Evolutionary conservation across 2,797 vertebrate species (phyloP), one percentile per base, ranked within the genome.

Genomic region (Prunella strophiata): DNA sequence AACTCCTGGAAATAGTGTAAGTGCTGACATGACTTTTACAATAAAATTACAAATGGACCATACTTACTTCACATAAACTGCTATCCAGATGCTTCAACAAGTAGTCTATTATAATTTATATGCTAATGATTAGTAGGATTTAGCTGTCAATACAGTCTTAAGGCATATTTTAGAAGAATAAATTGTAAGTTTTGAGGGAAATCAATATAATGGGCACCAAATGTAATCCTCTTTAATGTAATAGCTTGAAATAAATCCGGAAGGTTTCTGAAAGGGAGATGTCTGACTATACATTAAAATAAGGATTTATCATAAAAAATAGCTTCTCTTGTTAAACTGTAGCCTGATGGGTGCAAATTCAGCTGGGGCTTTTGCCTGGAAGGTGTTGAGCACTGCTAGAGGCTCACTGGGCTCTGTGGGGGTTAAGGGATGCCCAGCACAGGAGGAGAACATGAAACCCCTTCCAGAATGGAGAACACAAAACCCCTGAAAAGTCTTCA

Each of bases 181-280:
- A 48, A 77, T 73, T 63, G 20, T 45, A 68, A 32, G 67, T 94
- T 91, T 32, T 61, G 63, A 93, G 67, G 34, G 29, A 95, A 94
- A 96, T 82, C 55, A 91, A 63, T 71, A 65, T 42, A 43, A 63
- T 9, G 13, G 36, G 77, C 63, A 83, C 45, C 68, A 95, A 80
- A 55, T 88, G 43, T 75, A 96, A 95, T 91, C 65, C 52, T 83
- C 45, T 83, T 65, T 45, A 81, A 66, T 47, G 13, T 30, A 92
- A 75, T 3, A 40, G n/a, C 54, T 88, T 82, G 68, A 89, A 95
- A 96, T 57, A 80, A 92, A 93, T 82, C 54, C 62, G 74, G 42
- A 48, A 76, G 29, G 26, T 77, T 85, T 96, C 62, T 85, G 79
- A 97, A 88, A 92, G 63, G 73, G 58, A 65, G 42, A 32, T 91